Evolutionary conservation across 2,888 invertebrate species (phyloP).

Genomic region (Xestia xanthographa): DNA sequence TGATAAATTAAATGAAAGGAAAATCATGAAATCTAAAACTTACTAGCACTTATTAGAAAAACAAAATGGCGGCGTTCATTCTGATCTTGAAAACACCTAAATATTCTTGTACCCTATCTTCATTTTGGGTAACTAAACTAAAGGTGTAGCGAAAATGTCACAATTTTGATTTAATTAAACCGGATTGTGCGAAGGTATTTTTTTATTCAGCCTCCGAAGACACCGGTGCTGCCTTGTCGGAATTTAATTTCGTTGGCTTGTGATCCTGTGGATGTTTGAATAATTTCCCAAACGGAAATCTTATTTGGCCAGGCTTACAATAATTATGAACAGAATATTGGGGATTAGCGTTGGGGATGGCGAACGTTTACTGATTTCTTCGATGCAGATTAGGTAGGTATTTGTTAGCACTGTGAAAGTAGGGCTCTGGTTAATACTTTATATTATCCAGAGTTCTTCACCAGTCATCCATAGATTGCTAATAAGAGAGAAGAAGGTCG

Average conservation of each 20-base stretch:
- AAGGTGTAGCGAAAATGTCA: constrained; percentile 63
- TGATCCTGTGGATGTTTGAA: constrained; percentile 75
- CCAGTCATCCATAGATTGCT: background rate
- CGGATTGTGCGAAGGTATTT: constrained; percentile 67
- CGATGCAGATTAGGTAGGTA: background rate
- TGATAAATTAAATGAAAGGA: too few relatives aligned
- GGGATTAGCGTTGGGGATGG: constrained; percentile 8
- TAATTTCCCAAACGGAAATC: constrained; percentile 71
- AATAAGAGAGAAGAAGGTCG: background rate
- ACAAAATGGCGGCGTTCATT: too few relatives aligned
- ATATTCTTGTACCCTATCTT: too few relatives aligned
- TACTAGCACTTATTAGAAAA: too few relatives aligned
- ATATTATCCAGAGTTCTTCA: background rate
- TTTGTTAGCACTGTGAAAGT: background rate
- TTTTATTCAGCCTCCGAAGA: constrained; percentile 65
- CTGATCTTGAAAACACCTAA: too few relatives aligned
- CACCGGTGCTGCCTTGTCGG: constrained; percentile 61
- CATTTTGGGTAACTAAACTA: constrained; percentile 48
- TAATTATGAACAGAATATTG: constrained; percentile 52
- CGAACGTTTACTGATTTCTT: background rate
- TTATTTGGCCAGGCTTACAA: constrained; percentile 59
- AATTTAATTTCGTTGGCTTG: constrained; percentile 77
- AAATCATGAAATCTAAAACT: too few relatives aligned
- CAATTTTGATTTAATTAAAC: constrained; percentile 70
- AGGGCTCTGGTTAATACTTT: background rate